Conservation (phyloP, 2,888 invertebrate genomes). For the Venustoraphidia nigricollis region DNA sequence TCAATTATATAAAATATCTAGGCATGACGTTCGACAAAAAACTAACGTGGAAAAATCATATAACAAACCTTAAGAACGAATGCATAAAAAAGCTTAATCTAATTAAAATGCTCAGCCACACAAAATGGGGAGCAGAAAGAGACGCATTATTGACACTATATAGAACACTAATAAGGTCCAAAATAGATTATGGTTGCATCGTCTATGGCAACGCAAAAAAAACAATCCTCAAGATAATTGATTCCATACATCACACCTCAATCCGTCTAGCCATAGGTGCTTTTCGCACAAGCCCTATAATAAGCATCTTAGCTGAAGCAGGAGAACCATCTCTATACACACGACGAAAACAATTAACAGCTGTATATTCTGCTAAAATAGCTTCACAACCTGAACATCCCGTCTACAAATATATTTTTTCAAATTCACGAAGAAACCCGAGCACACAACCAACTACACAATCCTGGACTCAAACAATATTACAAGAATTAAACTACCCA, state of each 20-base stretch:
- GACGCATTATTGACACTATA: neutral
- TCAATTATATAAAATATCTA: slow-evolving; percentile 1
- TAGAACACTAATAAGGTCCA: slow-evolving; percentile 1
- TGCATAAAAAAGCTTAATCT: slow-evolving; percentile 4
- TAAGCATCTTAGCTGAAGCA: neutral
- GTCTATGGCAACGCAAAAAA: slow-evolving; percentile 1
- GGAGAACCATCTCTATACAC: neutral
- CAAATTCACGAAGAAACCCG: neutral
- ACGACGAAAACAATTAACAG: slow-evolving; percentile 1
- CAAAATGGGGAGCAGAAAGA: slow-evolving; percentile 5
- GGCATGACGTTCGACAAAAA: slow-evolving; percentile 2
- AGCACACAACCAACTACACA: neutral
- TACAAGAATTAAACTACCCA: neutral
- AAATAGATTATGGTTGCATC: slow-evolving; percentile 4
- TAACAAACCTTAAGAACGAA: slow-evolving; percentile 1
- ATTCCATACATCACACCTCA: slow-evolving; percentile 2
- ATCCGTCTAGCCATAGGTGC: slow-evolving; percentile 1
- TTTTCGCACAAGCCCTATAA: slow-evolving; percentile 2
- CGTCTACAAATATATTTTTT: neutral
- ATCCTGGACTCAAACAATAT: too few relatives aligned
- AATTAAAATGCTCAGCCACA: neutral
- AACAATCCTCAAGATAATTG: neutral
- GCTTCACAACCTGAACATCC: neutral
- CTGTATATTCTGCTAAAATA: neutral
- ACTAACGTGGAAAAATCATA: slow-evolving; percentile 1